Base-by-base conservation (phyloP, 2,888 invertebrate species). In the Cryptocephalus moraei region DNA sequence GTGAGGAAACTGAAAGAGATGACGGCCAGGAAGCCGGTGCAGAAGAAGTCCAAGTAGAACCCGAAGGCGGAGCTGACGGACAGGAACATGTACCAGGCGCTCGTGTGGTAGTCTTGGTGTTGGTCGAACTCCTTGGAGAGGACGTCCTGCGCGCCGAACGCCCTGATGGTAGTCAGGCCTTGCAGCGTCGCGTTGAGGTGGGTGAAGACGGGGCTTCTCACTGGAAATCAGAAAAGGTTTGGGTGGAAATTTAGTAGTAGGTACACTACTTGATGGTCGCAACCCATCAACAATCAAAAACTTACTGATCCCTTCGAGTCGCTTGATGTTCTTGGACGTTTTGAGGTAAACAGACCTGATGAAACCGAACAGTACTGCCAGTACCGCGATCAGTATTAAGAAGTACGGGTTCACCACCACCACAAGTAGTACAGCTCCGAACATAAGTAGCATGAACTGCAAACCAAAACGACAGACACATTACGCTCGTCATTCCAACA, bases 241-340 rank as follows among this genome's bases (percentile, higher is more conserved):
- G 22, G n/a, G n/a, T n/a, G n/a, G n/a, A n/a, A n/a, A n/a, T n/a
- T n/a, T n/a, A n/a, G n/a, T n/a, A n/a, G n/a, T n/a, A 34, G n/a
- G 34, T 34, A 9, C 34, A 34, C 9, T 34, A 34, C 9, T 34
- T 34, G 34, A 34, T 34, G n/a, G n/a, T 34, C 34, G 34, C n/a
- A 22, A 22, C 6, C 22, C 2, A 22, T 6, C 36, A 36, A 2
- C 12, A 11, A n/a, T 3, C 12, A 13, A 11, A 39, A 55, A 81
- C 83, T 80, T 73, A 86, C 85, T 84, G 67, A 83, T 79, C 70
- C 84, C 85, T 75, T 86, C 86, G 66, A 86, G 74, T 60, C 84
- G 79, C 68, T 85, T 92, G 53, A 92, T 77, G 69, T 84, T 83
- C 54, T 90, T 76, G 39, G 91, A 87, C 8, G 90, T 85, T 45